A percentile compares a stretch with the other conserved stretches of the same genome.
Evolutionary conservation across 2,113 vertebrate genomes (phyloP).

Genomic region (Ovibos moschatus): DNA sequence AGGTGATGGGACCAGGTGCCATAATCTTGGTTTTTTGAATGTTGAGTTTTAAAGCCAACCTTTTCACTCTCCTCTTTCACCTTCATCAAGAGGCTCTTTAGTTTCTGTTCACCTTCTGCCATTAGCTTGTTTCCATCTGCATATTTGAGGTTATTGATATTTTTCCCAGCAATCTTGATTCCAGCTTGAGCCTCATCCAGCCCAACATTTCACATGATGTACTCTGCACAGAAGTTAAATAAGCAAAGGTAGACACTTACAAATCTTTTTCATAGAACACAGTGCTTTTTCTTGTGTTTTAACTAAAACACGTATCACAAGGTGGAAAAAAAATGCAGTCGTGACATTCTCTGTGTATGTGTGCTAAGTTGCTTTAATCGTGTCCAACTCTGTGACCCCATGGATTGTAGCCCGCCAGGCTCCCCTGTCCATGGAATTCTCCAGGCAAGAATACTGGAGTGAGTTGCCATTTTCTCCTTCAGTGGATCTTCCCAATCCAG

Average conservation of each 20-base stretch:
- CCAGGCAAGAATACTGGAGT: neutral
- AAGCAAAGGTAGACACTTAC: neutral
- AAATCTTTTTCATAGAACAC: neutral
- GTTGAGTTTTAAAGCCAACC: neutral
- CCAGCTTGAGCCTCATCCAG: neutral
- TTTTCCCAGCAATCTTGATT: neutral
- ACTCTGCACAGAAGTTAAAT: neutral
- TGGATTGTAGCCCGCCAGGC: neutral
- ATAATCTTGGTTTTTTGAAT: neutral
- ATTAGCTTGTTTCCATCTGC: neutral
- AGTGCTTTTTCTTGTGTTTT: neutral
- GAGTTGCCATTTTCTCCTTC: neutral
- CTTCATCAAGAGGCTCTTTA: neutral
- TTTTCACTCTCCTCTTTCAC: neutral
- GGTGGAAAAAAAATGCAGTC: neutral
- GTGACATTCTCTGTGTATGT: neutral
- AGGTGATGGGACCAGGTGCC: neutral
- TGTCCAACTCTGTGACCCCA: neutral
- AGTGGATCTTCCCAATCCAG: neutral
- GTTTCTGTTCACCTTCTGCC: neutral
- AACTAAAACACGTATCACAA: neutral
- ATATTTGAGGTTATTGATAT: neutral
- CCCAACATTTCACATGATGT: neutral
- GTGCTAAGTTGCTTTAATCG: neutral
- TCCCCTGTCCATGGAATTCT: neutral